A percentile compares a stretch with the other conserved stretches of the same genome.
Evolutionary conservation across 2,113 vertebrate species (phyloP).

Genomic region (Scatophagus argus): DNA sequence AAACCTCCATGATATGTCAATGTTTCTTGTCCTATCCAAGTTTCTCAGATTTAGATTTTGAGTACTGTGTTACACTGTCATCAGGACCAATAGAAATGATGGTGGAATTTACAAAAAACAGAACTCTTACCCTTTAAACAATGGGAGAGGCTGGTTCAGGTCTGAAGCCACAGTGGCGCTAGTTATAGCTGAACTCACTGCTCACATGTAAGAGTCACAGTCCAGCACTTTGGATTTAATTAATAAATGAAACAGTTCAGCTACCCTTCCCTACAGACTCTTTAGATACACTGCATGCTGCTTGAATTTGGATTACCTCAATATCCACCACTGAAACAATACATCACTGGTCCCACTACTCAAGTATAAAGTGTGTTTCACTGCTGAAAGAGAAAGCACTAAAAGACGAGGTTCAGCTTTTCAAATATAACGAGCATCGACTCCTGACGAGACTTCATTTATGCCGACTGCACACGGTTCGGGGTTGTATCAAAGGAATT

Average conservation of each 20-base stretch:
- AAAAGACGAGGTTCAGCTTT: slow-evolving; percentile 57
- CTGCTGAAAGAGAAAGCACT: slow-evolving; percentile 27
- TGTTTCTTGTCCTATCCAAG: not conserved
- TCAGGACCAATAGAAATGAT: not conserved
- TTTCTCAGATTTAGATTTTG: not conserved
- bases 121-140: not conserved
- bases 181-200: slow-evolving; percentile 1
- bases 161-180: not conserved
- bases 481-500: slow-evolving; percentile 73
- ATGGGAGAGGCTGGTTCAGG: not conserved
- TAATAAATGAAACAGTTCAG: slow-evolving; percentile 44
- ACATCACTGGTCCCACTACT: slow-evolving; percentile 39
- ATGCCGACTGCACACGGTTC: slow-evolving; percentile 61
- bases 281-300: slow-evolving; percentile 28
- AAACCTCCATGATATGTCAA: not conserved
- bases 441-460: slow-evolving; percentile 75
- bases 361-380: slow-evolving; percentile 31
- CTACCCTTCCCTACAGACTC: slow-evolving; percentile 46
- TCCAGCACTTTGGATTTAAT: slow-evolving; percentile 51
- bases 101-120: not conserved
- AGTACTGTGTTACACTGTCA: not conserved
- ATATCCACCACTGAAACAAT: slow-evolving; percentile 51
- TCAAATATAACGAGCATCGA: slow-evolving; percentile 74
- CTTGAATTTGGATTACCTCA: slow-evolving; percentile 52
- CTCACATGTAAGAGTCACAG: slow-evolving; percentile 23